Percentiles rank a stretch among this genome's conserved stretches.
Conservation (phyloP, 1,140 invertebrate species). For the Calliphora vicina region DNA sequence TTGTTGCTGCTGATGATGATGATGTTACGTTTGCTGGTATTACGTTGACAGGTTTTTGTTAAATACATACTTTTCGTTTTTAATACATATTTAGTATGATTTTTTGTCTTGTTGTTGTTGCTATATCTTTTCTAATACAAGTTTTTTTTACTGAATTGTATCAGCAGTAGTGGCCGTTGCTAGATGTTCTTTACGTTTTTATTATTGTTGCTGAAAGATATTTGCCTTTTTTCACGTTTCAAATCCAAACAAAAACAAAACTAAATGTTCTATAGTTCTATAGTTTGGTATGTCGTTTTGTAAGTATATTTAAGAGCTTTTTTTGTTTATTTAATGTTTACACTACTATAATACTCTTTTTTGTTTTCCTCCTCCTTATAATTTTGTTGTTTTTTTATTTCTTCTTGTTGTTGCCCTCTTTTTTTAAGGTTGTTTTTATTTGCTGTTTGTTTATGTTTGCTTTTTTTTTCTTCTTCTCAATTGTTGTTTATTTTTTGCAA, state of each 20-base stretch:
- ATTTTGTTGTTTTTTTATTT: background rate
- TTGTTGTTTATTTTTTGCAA: background rate
- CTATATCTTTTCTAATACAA: background rate
- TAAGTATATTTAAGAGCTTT: background rate
- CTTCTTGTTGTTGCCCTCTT: background rate
- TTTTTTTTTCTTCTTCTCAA: background rate
- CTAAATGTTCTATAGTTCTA: background rate
- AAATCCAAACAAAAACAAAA: background rate
- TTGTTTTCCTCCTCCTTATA: too few relatives aligned
- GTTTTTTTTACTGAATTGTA: background rate
- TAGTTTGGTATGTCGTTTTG: background rate
- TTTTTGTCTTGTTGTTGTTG: background rate
- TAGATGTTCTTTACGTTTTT: too few relatives aligned
- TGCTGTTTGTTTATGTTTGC: background rate
- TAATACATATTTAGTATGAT: background rate
- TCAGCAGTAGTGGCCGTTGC: background rate
- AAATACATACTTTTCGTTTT: slow-evolving; percentile 3
- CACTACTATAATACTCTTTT: background rate
- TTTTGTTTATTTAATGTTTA: background rate
- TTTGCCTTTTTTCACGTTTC: background rate
- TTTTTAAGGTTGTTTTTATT: background rate
- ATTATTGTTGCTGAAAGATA: too few relatives aligned
- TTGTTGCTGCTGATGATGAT: background rate
- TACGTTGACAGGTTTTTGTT: slow-evolving; percentile 9
- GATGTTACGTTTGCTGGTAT: background rate